phyloP scores from a whole-genome alignment of 2,113 vertebrate species.

The Xenopus laevis region DNA sequence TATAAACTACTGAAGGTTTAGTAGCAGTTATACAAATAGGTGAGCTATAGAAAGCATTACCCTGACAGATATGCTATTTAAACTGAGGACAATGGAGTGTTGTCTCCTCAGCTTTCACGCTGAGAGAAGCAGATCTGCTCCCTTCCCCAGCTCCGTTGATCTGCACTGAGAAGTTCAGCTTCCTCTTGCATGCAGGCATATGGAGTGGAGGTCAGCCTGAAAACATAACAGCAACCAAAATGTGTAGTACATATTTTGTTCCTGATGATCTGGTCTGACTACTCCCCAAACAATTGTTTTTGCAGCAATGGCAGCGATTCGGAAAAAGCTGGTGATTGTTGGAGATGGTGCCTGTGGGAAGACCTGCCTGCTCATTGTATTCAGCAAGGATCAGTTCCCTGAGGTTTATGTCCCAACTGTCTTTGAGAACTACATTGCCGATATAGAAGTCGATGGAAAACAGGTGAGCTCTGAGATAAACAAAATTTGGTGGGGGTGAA shows the following conservation, averaged over 20 bases:
- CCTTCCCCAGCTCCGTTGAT: too few species aligned
- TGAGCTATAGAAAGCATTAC: too few species aligned
- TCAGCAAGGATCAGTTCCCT: conserved; percentile 97
- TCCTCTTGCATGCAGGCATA: background rate
- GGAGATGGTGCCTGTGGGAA: conserved; percentile 95
- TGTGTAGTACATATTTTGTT: too few species aligned
- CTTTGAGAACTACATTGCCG: conserved; percentile 97
- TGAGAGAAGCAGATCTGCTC: too few species aligned
- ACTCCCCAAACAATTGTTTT: background rate
- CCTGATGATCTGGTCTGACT: too few species aligned
- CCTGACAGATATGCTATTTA: too few species aligned
- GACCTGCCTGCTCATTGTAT: conserved; percentile 94
- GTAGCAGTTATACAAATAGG: too few species aligned
- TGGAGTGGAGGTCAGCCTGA: background rate
- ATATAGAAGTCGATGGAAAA: conserved; percentile 95
- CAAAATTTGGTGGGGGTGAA: too few species aligned
- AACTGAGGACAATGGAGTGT: too few species aligned
- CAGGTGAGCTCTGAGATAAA: conserved; percentile 69
- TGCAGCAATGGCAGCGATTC: conserved; percentile 89
- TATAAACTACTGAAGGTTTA: too few species aligned
- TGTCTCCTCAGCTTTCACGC: too few species aligned
- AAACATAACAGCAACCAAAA: background rate
- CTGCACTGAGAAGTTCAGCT: too few species aligned
- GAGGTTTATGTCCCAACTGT: conserved; percentile 96
- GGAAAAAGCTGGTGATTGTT: conserved; percentile 97